phyloP scores from a whole-genome alignment of 1,140 invertebrate species.

The Leptinotarsa texana region DNA sequence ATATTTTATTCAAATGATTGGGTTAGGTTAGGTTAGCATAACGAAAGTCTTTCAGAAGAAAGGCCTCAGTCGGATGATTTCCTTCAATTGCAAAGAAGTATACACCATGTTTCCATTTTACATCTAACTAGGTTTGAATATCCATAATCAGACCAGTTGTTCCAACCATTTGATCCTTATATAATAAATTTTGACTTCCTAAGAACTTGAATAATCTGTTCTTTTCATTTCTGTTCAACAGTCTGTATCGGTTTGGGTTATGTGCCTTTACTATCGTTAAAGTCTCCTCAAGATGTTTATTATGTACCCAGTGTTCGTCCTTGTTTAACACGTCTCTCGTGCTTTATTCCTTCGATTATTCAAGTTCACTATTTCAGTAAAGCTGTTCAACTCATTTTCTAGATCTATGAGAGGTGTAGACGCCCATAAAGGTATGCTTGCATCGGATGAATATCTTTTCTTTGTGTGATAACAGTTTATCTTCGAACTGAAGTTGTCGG shows the following conservation, averaged over 20 bases:
- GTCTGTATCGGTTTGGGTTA: constrained; percentile 15
- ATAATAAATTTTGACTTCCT: too few relatives aligned
- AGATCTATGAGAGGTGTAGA: not conserved
- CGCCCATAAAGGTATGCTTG: not conserved
- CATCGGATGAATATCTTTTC: not conserved
- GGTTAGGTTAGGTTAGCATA: too few relatives aligned
- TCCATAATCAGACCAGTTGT: too few relatives aligned
- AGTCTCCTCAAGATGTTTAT: constrained; percentile 25
- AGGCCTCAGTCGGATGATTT: too few relatives aligned
- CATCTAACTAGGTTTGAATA: too few relatives aligned
- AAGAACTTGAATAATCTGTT: too few relatives aligned
- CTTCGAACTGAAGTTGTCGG: not conserved
- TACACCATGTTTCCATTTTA: too few relatives aligned
- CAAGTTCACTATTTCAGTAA: constrained; percentile 26
- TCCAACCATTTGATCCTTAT: too few relatives aligned
- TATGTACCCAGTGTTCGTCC: constrained; percentile 13
- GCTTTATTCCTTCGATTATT: constrained; percentile 45
- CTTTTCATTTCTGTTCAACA: too few relatives aligned
- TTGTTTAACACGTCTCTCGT: constrained; percentile 36
- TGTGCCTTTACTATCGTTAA: constrained; percentile 23
- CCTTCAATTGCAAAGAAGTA: too few relatives aligned
- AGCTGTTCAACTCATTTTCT: not conserved
- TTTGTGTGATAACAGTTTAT: not conserved
- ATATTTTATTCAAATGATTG: too few relatives aligned
- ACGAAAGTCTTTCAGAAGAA: too few relatives aligned